Evolutionary conservation across 1,140 invertebrate genomes (phyloP).

Genomic region (Drosophila bocki): DNA sequence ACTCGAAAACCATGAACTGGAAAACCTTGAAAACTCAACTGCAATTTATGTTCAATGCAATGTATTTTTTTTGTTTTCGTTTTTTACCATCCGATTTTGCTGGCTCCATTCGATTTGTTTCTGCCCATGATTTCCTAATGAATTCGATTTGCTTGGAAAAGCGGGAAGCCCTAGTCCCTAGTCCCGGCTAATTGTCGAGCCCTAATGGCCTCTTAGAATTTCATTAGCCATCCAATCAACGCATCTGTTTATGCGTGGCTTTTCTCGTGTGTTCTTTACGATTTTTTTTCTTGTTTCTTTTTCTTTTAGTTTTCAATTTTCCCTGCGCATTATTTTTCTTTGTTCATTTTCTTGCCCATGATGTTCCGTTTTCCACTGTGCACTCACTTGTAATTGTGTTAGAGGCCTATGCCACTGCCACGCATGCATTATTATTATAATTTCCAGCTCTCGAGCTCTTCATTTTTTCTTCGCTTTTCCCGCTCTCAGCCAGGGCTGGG

Average conservation of each 20-base stretch:
- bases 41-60: conserved; percentile 70
- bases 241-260: conserved; percentile 58
- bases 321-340: conserved; percentile 30
- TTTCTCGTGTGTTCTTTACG: conserved; percentile 39
- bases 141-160: conserved; percentile 49
- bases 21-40: conserved; percentile 81
- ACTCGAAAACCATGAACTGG: conserved; percentile 77
- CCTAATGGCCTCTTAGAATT: conserved; percentile 72
- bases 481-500: conserved; percentile 32
- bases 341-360: conserved; percentile 18
- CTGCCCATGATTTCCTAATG: conserved; percentile 18
- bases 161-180: conserved; percentile 24
- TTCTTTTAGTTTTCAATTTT: conserved; percentile 25
- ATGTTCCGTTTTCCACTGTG: conserved; percentile 18
- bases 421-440: conserved; percentile 82
- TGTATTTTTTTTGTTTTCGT: conserved; percentile 42
- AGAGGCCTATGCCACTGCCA: conserved; percentile 73
- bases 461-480: conserved; percentile 31
- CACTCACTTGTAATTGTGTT: conserved; percentile 76
- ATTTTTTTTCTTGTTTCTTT: conserved; percentile 28
- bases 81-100: conserved; percentile 29
- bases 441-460: conserved; percentile 52
- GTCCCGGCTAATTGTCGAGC: conserved; percentile 30
- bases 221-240: conserved; percentile 63
- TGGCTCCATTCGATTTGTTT: conserved; percentile 37